Conservation (phyloP, 2,797 vertebrate genomes). For the Pygocentrus nattereri region DNA sequence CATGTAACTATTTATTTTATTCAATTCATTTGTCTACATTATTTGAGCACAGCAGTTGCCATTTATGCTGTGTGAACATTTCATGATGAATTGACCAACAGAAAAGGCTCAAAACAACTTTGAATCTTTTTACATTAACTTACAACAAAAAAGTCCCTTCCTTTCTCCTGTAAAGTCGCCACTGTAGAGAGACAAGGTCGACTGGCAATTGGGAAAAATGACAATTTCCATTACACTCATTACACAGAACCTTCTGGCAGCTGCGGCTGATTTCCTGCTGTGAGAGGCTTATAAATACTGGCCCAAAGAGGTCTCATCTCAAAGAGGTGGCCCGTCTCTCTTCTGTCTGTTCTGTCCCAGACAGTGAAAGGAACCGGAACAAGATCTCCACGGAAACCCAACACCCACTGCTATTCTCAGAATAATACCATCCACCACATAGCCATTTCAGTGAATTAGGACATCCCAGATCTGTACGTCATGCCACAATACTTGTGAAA, state of each 20-base stretch:
- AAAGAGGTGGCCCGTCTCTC: background rate
- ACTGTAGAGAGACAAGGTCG: too few species aligned
- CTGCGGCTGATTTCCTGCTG: slow-evolving; percentile 17
- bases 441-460: background rate
- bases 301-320: background rate
- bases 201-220: background rate
- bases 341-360: slow-evolving; percentile 9
- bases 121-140: too few species aligned
- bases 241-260: slow-evolving; percentile 1
- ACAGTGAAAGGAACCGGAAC: slow-evolving; percentile 21
- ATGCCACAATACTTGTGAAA: background rate
- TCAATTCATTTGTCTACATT: too few species aligned
- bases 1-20: background rate
- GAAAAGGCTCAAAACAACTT: too few species aligned
- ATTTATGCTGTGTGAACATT: background rate
- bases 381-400: slow-evolving; percentile 52
- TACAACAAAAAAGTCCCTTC: too few species aligned
- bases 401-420: slow-evolving; percentile 1
- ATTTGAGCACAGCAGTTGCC: background rate
- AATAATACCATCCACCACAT: background rate
- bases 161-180: too few species aligned
- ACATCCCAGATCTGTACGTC: background rate
- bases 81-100: too few species aligned
- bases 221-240: background rate
- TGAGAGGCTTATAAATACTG: background rate